These are phyloP conservation scores for Entomobrya multifasciata DNA, from an alignment of 2,888 invertebrate genomes.

Conservation along the genomic window DNA sequence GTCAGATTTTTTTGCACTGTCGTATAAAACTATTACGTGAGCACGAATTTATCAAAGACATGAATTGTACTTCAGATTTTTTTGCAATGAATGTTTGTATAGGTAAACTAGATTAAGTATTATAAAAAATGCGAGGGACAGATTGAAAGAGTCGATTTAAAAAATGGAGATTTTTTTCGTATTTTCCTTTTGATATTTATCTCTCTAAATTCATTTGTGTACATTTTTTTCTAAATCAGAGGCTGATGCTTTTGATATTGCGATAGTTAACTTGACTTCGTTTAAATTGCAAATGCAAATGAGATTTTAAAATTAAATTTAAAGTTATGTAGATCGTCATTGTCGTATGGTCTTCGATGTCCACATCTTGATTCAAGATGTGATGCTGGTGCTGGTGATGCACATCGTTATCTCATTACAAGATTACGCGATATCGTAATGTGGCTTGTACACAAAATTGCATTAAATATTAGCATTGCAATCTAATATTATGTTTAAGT, in stretches of 20 bases:
- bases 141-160: neutral
- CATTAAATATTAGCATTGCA: slow-evolving; percentile 24
- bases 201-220: too few species aligned
- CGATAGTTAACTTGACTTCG: neutral
- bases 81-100: slow-evolving; percentile 4
- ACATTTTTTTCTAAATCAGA: too few species aligned
- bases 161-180: slow-evolving; percentile 8
- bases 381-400: slow-evolving; percentile 45
- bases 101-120: slow-evolving; percentile 21
- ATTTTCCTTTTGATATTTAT: neutral
- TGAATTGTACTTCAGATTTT: neutral
- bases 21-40: neutral
- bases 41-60: neutral
- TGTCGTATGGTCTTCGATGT: neutral
- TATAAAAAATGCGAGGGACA: slow-evolving; percentile 5
- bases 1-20: neutral
- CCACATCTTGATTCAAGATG: slow-evolving; percentile 20
- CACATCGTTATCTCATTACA: slow-evolving; percentile 32
- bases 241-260: neutral
- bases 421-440: slow-evolving; percentile 39
- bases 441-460: neutral
- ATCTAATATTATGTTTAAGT: slow-evolving; percentile 13
- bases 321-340: slow-evolving; percentile 29
- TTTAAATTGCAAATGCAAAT: slow-evolving; percentile 18
- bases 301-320: slow-evolving; percentile 16